Base-by-base conservation (phyloP, 2,888 invertebrate species). In the Baronia brevicornis region DNA sequence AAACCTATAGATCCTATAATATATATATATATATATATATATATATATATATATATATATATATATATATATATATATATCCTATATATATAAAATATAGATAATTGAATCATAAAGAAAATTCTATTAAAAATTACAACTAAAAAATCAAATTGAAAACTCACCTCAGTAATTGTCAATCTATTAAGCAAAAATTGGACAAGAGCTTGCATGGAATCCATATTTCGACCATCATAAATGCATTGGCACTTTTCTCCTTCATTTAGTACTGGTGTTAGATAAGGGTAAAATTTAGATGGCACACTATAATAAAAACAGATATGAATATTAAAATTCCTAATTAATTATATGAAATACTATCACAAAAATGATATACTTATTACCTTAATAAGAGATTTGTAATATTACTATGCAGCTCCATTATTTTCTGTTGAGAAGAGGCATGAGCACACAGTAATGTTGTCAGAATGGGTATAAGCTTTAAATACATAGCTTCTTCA, bases 321-420 rank as follows among this genome's bases (percentile, higher is more conserved):
- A 20, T n/a, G n/a, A n/a, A n/a, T 15, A 28, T 14, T 9, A 28
- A 17, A 27, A 29, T 15, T 25, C 28, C 5, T 24, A 32, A 24
- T 21, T 9, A 7, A 9, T 8, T n/a, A 9, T n/a, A 19, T 8
- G n/a, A 20, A 36, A 28, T 18, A 20, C 11, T 14, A 7, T 20
- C 10, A 30, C 3, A 10, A 14, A 13, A 10, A 28, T 21, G n/a
- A n/a, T n/a, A n/a, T n/a, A n/a, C n/a, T n/a, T n/a, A n/a, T 14
- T 50, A 84, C 85, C 85, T 87, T 23, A 93, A 94, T 41, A 97
- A 75, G 48, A 97, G 79, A 77, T 97, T 94, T 4, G 94, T 88
- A 39, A 93, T 88, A 72, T 97, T 91, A 51, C 91, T 93, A 46
- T 89, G 86, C 15, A 96, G 72, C 41, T 90, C 90, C 57, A 89